A percentile compares a stretch with the other conserved stretches of the same genome.
These are phyloP conservation scores for Sacculina carcini DNA, from an alignment of 2,888 invertebrate genomes.

Conservation along the genomic window DNA sequence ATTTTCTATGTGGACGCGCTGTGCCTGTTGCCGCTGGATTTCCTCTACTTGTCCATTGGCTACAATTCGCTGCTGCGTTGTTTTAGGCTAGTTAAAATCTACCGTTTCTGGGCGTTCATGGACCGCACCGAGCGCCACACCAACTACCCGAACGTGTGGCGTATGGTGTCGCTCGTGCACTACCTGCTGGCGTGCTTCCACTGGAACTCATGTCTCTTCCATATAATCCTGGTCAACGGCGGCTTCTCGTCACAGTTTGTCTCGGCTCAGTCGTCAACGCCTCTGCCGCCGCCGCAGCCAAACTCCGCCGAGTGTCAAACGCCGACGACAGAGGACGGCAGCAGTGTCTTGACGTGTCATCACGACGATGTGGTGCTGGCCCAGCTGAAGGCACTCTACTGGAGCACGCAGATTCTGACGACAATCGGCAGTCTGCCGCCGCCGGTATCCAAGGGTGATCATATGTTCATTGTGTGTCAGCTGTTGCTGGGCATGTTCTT, in stretches of 20 bases:
- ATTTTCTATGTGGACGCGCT: slow-evolving; percentile 96
- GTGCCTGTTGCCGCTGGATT: slow-evolving; percentile 87
- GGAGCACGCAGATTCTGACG: slow-evolving; percentile 86
- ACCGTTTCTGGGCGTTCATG: slow-evolving; percentile 94
- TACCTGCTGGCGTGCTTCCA: slow-evolving; percentile 66
- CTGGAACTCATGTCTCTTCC: slow-evolving; percentile 97
- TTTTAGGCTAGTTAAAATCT: slow-evolving; percentile 87
- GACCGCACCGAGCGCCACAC: slow-evolving; percentile 94
- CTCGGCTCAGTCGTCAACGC: not conserved
- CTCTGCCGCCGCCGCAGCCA: not conserved
- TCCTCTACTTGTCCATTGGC: slow-evolving; percentile 89
- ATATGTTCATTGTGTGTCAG: slow-evolving; percentile 81
- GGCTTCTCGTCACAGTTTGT: slow-evolving; percentile 22
- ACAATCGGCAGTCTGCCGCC: slow-evolving; percentile 75
- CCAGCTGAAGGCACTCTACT: slow-evolving; percentile 92
- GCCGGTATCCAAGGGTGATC: slow-evolving; percentile 78
- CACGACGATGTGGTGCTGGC: slow-evolving; percentile 65
- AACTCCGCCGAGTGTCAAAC: not conserved
- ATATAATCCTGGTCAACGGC: slow-evolving; percentile 84
- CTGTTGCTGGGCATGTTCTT: slow-evolving; percentile 76
- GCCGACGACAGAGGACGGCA: not conserved
- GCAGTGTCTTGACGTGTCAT: slow-evolving; percentile 8
- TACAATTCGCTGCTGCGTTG: slow-evolving; percentile 76
- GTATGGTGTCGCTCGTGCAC: slow-evolving; percentile 17
- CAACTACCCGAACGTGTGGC: slow-evolving; percentile 91